phyloP scores from a whole-genome alignment of 2,797 vertebrate species.

The Cossypha heuglini region DNA sequence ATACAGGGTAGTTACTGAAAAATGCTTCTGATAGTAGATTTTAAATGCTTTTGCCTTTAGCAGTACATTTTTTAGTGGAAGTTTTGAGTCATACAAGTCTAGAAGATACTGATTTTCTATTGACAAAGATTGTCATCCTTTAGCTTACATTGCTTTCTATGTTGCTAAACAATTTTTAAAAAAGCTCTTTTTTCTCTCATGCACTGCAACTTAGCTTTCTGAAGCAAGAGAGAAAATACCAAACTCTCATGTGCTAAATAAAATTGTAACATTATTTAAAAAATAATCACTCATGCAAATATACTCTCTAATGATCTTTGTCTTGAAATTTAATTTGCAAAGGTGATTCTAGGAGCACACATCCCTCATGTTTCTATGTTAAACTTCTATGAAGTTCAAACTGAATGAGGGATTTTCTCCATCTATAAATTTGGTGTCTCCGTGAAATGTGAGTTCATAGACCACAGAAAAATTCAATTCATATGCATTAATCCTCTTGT shows the following conservation, averaged over 20 bases:
- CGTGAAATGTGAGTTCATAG: conserved; percentile 27
- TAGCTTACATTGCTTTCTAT: background rate
- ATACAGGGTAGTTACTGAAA: background rate
- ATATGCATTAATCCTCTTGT: background rate
- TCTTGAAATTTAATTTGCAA: conserved; percentile 15
- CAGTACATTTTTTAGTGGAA: background rate
- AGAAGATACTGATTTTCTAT: background rate
- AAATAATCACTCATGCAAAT: background rate
- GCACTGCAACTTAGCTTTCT: background rate
- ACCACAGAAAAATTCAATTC: conserved; percentile 16
- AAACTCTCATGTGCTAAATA: background rate
- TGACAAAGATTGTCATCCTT: background rate
- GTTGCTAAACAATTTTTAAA: background rate
- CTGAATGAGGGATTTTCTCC: conserved; percentile 12
- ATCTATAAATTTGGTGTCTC: background rate
- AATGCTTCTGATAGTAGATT: background rate
- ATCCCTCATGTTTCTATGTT: background rate
- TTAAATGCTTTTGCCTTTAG: background rate
- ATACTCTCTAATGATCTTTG: background rate
- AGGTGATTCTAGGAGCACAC: background rate
- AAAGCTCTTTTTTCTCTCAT: background rate
- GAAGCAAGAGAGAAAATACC: background rate
- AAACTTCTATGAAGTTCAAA: background rate
- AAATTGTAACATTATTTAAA: background rate
- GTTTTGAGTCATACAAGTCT: background rate